phyloP scores from a whole-genome alignment of 2,113 vertebrate genomes.

The Scatophagus argus region DNA sequence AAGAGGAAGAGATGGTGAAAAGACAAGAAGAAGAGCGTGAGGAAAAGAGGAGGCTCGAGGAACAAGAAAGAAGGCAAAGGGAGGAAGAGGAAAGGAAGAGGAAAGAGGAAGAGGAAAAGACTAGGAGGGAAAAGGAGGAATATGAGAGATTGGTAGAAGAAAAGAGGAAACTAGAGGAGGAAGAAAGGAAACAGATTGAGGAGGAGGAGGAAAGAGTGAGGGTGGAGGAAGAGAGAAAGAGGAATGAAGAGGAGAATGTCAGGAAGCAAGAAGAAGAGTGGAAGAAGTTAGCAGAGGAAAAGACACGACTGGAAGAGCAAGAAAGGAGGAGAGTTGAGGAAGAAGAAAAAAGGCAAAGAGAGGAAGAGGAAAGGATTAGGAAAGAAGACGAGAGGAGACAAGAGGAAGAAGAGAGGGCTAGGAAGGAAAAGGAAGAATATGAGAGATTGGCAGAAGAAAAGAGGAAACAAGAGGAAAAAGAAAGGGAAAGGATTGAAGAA shows the following conservation, averaged over 20 bases:
- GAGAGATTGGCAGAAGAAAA: background rate
- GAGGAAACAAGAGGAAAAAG: background rate
- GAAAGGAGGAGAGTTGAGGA: background rate
- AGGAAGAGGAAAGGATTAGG: background rate
- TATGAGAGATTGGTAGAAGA: background rate
- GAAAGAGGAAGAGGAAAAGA: background rate
- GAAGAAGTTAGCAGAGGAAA: background rate
- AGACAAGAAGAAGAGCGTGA: background rate
- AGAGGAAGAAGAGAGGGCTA: background rate
- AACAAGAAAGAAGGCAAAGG: background rate
- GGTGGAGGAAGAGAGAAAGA: background rate
- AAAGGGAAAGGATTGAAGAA: background rate
- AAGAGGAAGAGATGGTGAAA: background rate
- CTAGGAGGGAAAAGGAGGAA: background rate
- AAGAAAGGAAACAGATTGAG: background rate
- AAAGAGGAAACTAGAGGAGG: background rate
- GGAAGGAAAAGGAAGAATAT: slow-evolving; percentile 9
- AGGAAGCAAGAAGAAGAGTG: background rate
- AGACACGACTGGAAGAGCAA: too few species aligned
- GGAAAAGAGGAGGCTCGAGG: background rate
- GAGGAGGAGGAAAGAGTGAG: background rate
- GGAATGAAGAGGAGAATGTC: background rate
- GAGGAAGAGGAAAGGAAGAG: slow-evolving; percentile 21
- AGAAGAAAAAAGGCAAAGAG: background rate
- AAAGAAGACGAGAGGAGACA: background rate